Evolutionary conservation across 2,888 invertebrate species (phyloP), one percentile per base, ranked within the genome.

Genomic region (Microplitis manilae): DNA sequence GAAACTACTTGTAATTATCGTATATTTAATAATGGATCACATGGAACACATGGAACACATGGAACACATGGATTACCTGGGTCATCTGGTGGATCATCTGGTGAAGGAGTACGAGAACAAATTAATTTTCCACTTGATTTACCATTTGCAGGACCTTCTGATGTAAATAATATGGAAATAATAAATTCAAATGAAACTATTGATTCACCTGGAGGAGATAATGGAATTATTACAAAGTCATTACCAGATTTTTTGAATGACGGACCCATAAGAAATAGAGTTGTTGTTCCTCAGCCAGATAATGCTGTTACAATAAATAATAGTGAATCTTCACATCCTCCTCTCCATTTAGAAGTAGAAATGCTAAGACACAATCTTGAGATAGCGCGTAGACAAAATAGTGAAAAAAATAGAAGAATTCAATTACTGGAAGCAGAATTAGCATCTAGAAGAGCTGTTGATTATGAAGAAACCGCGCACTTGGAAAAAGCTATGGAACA

Each of bases 201-300:
- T 69, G 79, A 84, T 67, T 79, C 84, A 38, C 81, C 83, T 6
- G 73, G 72, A 9, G 81, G 80, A n/a, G 87, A 91, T 86, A 86
- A 90, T 38, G 91, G 90, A 64, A 90, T 91, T 60, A 91, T 91
- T 60, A 91, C 92, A 70, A 92, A 93, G 87, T 92, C 92, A 81
- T 89, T 95, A 79, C 94, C 94, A 1, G 94, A 94, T 84, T 95
- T 95, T 86, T 91, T 95, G 41, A 94, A 94, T 1, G 94, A 95
- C 85, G 94, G 94, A 5, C 94, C 94, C 20, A 91, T 92, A 82
- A 88, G 90, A 60, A 90, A 93, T 91, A 83, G 91, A 90, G 81
- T 88, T 90, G 73, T 90, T 88, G 17, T 87, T 87, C 76, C 88
- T 87, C 68, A 61, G 65, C 30, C 41, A 1, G 73, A 77, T 6